Evolutionary conservation across 1,140 invertebrate species (phyloP).

Genomic region (Leptopilina boulardi): DNA sequence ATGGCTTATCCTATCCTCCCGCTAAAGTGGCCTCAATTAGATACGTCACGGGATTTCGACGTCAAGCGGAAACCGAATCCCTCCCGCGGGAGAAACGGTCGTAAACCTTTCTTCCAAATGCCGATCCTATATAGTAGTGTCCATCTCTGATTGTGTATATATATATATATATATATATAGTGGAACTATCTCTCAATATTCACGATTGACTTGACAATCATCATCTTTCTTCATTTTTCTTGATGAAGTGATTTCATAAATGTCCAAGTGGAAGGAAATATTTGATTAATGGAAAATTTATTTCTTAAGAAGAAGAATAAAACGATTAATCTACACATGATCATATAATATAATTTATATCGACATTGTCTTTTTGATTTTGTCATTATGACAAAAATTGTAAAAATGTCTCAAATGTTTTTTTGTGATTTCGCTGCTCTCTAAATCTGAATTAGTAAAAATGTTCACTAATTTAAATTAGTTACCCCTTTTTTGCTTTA

Average conservation of each 20-base stretch:
- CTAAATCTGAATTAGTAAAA: too few species aligned
- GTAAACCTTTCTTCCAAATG: constrained; percentile 49
- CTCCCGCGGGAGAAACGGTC: constrained; percentile 38
- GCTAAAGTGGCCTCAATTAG: constrained; percentile 74
- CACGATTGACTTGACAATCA: not conserved
- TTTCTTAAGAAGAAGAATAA: not conserved
- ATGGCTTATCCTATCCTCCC: constrained; percentile 64
- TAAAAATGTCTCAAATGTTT: too few species aligned
- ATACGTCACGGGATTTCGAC: constrained; percentile 73
- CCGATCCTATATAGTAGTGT: too few species aligned
- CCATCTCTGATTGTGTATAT: constrained; percentile 31
- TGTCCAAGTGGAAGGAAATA: not conserved
- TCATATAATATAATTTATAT: too few species aligned
- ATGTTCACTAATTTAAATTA: too few species aligned
- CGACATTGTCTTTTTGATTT: too few species aligned
- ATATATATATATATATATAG: not conserved
- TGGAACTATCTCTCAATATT: not conserved
- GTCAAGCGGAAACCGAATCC: constrained; percentile 55
- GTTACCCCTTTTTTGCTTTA: too few species aligned
- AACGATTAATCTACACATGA: not conserved
- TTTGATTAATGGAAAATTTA: not conserved
- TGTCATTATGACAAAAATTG: too few species aligned
- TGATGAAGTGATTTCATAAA: constrained; percentile 13
- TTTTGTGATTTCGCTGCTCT: too few species aligned
- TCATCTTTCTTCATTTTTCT: not conserved